Evolutionary conservation across 2,113 vertebrate genomes (phyloP).

Genomic region (Dinomys branickii): DNA sequence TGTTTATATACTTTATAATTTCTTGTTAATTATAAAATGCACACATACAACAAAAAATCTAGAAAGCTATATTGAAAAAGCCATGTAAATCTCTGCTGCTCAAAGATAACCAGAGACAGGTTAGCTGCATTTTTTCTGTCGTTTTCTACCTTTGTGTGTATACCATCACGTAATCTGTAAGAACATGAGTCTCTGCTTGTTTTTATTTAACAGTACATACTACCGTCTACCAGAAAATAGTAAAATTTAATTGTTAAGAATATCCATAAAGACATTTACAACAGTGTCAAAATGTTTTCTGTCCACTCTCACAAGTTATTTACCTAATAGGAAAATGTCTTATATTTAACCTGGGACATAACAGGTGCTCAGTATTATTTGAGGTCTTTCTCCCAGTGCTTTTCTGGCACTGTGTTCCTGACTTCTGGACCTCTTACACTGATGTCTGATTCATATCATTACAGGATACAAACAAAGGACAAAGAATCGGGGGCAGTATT

Average conservation of each 20-base stretch:
- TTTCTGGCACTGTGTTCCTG: not conserved
- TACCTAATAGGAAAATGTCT: not conserved
- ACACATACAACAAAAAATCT: not conserved
- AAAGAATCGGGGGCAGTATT: not conserved
- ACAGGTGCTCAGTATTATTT: not conserved
- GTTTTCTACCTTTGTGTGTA: not conserved
- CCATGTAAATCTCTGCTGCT: not conserved
- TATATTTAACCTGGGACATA: not conserved
- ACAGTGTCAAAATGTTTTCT: not conserved
- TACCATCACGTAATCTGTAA: not conserved
- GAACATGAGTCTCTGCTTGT: not conserved
- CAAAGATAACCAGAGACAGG: not conserved
- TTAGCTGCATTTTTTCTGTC: not conserved
- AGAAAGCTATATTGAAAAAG: not conserved
- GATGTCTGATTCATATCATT: not conserved
- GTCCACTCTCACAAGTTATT: not conserved
- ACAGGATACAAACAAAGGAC: not conserved
- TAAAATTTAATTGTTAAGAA: not conserved
- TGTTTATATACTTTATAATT: not conserved
- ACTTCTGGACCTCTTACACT: not conserved
- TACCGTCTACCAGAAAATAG: not conserved
- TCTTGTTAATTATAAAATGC: not conserved
- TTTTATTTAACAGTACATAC: not conserved
- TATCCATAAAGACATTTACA: slow-evolving; percentile 21
- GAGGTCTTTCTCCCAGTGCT: not conserved